Conservation (phyloP, 2,888 invertebrate genomes). For the Alloplasta piceator region DNA sequence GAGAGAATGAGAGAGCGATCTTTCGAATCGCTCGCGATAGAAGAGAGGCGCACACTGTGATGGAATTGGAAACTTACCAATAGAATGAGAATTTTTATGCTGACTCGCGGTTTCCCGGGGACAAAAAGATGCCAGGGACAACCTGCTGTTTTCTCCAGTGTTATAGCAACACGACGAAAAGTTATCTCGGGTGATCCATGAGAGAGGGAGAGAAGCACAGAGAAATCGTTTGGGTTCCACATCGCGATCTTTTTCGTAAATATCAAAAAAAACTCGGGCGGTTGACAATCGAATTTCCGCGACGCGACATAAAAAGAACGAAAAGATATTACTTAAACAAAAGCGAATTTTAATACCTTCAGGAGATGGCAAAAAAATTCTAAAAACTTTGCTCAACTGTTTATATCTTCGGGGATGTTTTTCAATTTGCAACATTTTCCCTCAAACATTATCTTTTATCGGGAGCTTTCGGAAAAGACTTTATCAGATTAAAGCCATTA, state of each 20-base stretch:
- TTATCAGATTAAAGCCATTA: too few relatives aligned
- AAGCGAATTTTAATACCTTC: too few relatives aligned
- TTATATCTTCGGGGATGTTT: too few relatives aligned
- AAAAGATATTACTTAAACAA: conserved; percentile 33
- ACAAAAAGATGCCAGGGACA: conserved; percentile 43
- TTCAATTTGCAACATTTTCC: too few relatives aligned
- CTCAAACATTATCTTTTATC: too few relatives aligned
- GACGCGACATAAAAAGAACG: conserved; percentile 52
- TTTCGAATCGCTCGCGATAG: conserved; percentile 2
- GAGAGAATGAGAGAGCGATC: conserved; percentile 6
- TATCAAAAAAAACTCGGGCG: conserved; percentile 13
- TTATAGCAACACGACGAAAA: conserved; percentile 23
- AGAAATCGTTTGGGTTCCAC: conserved; percentile 3
- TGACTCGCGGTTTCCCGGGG: conserved; percentile 50
- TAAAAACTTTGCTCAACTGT: too few relatives aligned
- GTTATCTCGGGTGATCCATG: background rate
- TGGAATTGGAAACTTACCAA: conserved; percentile 65
- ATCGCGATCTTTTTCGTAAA: conserved; percentile 25
- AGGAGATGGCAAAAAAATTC: too few relatives aligned
- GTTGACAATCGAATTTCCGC: conserved; percentile 49
- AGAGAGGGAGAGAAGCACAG: background rate
- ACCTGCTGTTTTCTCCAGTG: conserved; percentile 56
- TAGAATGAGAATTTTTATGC: conserved; percentile 60
- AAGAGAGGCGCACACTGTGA: background rate
- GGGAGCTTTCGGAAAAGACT: too few relatives aligned